phyloP scores from a whole-genome alignment of 2,797 vertebrate species.

The Megalops cyprinoides region DNA sequence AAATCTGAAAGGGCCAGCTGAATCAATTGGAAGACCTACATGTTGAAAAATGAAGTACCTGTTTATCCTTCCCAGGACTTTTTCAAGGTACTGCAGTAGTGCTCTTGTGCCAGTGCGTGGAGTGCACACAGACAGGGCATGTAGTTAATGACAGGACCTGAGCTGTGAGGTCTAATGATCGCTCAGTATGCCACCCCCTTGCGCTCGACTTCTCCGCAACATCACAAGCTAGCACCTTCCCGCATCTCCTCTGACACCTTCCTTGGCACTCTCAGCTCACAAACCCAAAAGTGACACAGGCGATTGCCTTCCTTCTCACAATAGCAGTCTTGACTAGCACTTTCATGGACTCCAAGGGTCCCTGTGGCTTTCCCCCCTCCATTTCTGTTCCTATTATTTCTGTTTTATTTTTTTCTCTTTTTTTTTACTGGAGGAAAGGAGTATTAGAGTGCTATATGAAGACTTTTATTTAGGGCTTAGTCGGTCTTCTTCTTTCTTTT shows the following conservation, averaged over 20 bases:
- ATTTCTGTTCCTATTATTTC: not conserved
- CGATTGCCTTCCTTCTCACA: conserved; percentile 6
- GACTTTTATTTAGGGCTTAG: conserved; percentile 45
- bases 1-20: not conserved
- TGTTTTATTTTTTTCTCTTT: not conserved
- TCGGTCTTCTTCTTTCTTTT: conserved; percentile 58
- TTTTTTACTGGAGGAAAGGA: conserved; percentile 2
- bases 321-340: conserved; percentile 2
- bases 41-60: not conserved
- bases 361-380: not conserved
- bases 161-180: not conserved
- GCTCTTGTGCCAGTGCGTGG: not conserved
- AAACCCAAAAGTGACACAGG: not conserved
- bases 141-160: not conserved
- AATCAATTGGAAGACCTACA: not conserved
- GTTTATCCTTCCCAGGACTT: not conserved
- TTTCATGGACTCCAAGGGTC: not conserved
- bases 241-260: not conserved
- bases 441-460: not conserved
- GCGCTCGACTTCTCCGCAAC: not conserved
- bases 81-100: no score
- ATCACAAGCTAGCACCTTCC: not conserved
- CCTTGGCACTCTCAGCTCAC: not conserved
- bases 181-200: not conserved
- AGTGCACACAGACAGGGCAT: not conserved